Percentiles rank a stretch among this genome's conserved stretches.
Evolutionary conservation across 2,888 invertebrate species (phyloP).

Genomic region (Apotomis capreana): DNA sequence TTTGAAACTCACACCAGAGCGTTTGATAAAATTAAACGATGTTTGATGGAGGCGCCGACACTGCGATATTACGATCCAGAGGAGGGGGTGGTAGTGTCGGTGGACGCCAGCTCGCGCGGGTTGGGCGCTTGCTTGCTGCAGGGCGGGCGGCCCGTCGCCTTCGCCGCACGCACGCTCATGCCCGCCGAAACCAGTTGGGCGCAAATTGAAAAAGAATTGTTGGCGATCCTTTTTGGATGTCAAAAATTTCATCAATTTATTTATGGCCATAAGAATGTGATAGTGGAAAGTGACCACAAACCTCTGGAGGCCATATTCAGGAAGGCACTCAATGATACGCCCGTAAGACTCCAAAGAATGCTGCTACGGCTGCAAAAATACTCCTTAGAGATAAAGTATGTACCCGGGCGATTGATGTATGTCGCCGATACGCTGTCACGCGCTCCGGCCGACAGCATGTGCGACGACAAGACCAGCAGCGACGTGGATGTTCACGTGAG

Average conservation of each 20-base stretch:
- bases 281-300: conserved; percentile 51
- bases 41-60: conserved; percentile 8
- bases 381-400: conserved; percentile 46
- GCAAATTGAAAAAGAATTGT: conserved; percentile 16
- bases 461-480: too few relatives aligned
- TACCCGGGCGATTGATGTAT: conserved; percentile 49
- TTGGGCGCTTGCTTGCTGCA: conserved; percentile 20
- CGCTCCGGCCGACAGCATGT: too few relatives aligned
- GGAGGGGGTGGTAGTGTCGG: conserved; percentile 3
- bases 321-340: conserved; percentile 44
- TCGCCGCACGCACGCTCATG: conserved; percentile 4
- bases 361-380: conserved; percentile 47
- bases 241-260: conserved; percentile 23
- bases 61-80: conserved; percentile 3
- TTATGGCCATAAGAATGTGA: conserved; percentile 38
- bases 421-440: conserved; percentile 47
- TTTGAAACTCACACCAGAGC: neutral
- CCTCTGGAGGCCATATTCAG: conserved; percentile 51
- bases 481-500: too few relatives aligned
- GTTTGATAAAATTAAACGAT: neutral
- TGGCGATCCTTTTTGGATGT: conserved; percentile 23
- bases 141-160: conserved; percentile 35
- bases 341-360: conserved; percentile 49
- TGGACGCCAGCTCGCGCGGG: conserved; percentile 1
- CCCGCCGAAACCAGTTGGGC: neutral